A percentile compares a stretch with the other conserved stretches of the same genome.
Conservation (phyloP, 2,888 invertebrate genomes). For the Scaptomyza polygonia region DNA sequence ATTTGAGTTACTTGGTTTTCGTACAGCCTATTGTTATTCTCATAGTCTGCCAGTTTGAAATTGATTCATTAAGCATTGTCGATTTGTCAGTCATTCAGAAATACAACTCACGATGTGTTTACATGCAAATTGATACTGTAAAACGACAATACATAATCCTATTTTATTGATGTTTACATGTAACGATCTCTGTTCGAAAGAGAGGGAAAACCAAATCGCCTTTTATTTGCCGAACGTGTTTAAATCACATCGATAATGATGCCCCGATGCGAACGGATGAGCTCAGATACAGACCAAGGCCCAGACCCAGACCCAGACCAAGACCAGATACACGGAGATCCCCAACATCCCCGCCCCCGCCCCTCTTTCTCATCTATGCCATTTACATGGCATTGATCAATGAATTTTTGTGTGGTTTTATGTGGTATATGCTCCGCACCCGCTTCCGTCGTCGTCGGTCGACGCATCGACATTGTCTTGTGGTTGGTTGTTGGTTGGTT, state of each 20-base stretch:
- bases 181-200: constrained; percentile 39
- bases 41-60: constrained; percentile 15
- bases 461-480: constrained; percentile 37
- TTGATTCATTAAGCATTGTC: constrained; percentile 46
- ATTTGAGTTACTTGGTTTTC: constrained; percentile 12
- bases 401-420: constrained; percentile 61
- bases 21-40: constrained; percentile 18
- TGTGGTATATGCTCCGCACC: constrained; percentile 47
- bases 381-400: constrained; percentile 55
- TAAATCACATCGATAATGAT: constrained; percentile 62
- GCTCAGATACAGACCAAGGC: constrained; percentile 8
- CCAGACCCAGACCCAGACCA: constrained; percentile 1
- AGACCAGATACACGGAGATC: not conserved
- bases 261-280: constrained; percentile 51
- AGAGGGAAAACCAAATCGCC: constrained; percentile 31
- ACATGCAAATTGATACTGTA: constrained; percentile 72
- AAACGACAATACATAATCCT: constrained; percentile 31
- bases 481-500: constrained; percentile 25
- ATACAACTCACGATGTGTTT: constrained; percentile 62
- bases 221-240: constrained; percentile 49
- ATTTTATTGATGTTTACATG: constrained; percentile 31
- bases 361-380: not conserved
- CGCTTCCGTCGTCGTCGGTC: constrained; percentile 24
- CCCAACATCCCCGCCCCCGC: not conserved
- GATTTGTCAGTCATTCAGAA: constrained; percentile 61